A percentile compares a stretch with the other conserved stretches of the same genome.
phyloP scores from a whole-genome alignment of 1,140 invertebrate species.

The Plectus sambesii region DNA sequence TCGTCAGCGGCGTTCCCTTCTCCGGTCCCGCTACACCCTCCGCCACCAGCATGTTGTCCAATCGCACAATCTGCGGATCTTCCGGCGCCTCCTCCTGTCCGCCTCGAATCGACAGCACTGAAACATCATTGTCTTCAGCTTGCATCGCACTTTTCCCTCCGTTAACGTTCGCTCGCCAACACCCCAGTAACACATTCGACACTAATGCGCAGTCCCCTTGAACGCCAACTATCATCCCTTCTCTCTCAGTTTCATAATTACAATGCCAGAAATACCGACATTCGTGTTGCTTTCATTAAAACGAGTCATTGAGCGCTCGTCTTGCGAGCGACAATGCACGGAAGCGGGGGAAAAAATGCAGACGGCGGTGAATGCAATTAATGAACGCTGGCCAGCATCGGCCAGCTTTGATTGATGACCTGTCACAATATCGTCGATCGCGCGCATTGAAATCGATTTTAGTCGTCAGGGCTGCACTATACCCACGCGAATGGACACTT shows the following conservation, averaged over 20 bases:
- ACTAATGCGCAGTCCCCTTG: neutral
- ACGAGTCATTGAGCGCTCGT: no score
- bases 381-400: no score
- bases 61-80: slow-evolving; percentile 92
- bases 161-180: neutral
- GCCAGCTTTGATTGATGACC: no score
- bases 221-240: slow-evolving; percentile 8
- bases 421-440: no score
- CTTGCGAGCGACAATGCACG: no score
- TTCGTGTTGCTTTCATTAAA: no score
- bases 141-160: neutral
- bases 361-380: no score
- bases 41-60: slow-evolving; percentile 99
- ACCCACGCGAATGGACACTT: no score
- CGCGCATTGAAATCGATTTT: no score
- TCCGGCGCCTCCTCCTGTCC: slow-evolving; percentile 96
- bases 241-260: neutral
- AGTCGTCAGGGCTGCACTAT: no score
- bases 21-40: slow-evolving; percentile 97
- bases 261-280: neutral
- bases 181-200: slow-evolving; percentile 5
- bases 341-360: no score
- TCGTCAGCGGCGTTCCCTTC: slow-evolving; percentile 80
- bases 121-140: slow-evolving; percentile 42
- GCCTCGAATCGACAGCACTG: slow-evolving; percentile 83